Evolutionary conservation across 2,888 invertebrate genomes (phyloP).

Genomic region (Teleiodes luculella): DNA sequence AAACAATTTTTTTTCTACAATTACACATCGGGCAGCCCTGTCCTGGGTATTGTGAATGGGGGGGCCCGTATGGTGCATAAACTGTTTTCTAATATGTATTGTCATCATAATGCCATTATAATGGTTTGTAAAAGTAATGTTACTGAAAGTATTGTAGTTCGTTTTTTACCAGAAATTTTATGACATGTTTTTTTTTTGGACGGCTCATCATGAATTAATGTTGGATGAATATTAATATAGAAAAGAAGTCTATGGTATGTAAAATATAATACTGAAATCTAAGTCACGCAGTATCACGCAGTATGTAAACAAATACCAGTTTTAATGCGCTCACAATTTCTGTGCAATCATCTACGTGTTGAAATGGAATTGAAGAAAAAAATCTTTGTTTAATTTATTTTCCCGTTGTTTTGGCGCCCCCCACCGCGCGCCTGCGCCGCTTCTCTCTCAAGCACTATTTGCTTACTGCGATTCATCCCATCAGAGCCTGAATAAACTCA

Average conservation of each 20-base stretch:
- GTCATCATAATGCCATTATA: constrained; percentile 8
- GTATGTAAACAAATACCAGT: no score
- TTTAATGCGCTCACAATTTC: not conserved
- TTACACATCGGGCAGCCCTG: not conserved
- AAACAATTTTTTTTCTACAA: no score
- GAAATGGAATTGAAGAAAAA: constrained; percentile 10
- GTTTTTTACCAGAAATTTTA: no score
- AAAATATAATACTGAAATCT: no score
- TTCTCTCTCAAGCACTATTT: constrained; percentile 59
- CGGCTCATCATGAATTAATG: no score
- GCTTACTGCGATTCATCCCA: constrained; percentile 73
- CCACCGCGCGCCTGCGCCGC: constrained; percentile 23
- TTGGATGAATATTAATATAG: no score
- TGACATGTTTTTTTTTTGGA: no score
- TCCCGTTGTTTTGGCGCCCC: constrained; percentile 25
- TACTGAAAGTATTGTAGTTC: not conserved
- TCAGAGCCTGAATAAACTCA: constrained; percentile 77
- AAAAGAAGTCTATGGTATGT: no score
- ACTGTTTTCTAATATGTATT: constrained; percentile 4
- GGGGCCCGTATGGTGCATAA: constrained; percentile 1
- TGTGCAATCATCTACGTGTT: not conserved
- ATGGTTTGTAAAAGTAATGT: constrained; percentile 1
- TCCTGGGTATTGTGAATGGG: not conserved
- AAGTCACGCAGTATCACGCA: no score
- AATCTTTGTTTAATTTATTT: constrained; percentile 27